Conservation (phyloP, 2,888 invertebrate genomes). For the Limenitis camilla region DNA sequence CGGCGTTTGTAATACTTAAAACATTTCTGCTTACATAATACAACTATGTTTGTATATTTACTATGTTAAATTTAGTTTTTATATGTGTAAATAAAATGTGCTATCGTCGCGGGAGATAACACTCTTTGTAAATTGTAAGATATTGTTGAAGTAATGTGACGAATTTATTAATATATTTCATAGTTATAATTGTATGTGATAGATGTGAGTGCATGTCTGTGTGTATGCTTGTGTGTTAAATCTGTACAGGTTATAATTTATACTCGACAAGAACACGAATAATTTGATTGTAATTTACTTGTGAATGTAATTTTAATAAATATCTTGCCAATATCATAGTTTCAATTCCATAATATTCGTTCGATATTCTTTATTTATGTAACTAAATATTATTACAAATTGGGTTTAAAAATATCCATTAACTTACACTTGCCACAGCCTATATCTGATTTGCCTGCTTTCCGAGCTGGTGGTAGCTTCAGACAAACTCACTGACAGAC, state of each 20-base stretch:
- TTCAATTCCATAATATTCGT: no score
- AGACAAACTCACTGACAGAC: no score
- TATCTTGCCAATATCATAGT: conserved; percentile 30
- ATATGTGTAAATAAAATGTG: conserved; percentile 4
- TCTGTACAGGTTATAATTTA: conserved; percentile 17
- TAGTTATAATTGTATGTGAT: conserved; percentile 5
- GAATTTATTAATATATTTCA: conserved; percentile 53
- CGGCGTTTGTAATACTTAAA: neutral
- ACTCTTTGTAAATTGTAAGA: conserved; percentile 5
- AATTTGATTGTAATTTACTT: conserved; percentile 13
- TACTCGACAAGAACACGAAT: conserved; percentile 16
- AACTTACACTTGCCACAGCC: no score
- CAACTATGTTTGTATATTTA: neutral
- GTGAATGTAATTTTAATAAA: conserved; percentile 24
- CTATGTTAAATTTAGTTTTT: neutral
- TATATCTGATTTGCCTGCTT: no score
- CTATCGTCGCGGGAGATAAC: neutral
- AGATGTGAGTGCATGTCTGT: conserved; percentile 2
- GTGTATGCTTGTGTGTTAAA: neutral
- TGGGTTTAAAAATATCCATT: no score
- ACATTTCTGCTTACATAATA: neutral
- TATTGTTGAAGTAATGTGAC: conserved; percentile 25
- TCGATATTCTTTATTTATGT: no score
- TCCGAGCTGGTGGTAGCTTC: no score
- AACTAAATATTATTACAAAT: no score